phyloP scores from a whole-genome alignment of 2,888 invertebrate genomes.

The Dasysyrphus tricinctus region DNA sequence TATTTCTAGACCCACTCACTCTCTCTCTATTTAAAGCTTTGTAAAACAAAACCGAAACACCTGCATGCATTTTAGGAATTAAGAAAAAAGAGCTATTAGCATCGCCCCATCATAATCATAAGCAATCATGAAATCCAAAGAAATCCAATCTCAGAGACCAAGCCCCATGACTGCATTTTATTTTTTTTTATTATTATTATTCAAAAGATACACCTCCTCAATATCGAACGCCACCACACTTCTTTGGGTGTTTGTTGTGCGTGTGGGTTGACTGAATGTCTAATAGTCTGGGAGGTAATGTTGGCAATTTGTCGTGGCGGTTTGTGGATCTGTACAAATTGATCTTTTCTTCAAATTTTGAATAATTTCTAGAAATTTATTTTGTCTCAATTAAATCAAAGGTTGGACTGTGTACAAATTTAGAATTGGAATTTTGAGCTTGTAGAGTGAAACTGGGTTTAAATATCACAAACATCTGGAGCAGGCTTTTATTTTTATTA shows the following conservation, averaged over 20 bases:
- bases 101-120: slow-evolving; percentile 66
- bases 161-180: slow-evolving; percentile 50
- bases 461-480: too few relatives aligned
- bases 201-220: slow-evolving; percentile 67
- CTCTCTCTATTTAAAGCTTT: neutral
- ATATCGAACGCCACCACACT: slow-evolving; percentile 57
- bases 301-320: neutral
- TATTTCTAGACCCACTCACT: slow-evolving; percentile 34
- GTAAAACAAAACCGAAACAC: slow-evolving; percentile 47
- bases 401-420: too few relatives aligned
- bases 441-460: too few relatives aligned
- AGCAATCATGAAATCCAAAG: slow-evolving; percentile 47
- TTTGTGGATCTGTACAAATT: too few relatives aligned
- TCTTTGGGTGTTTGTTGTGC: slow-evolving; percentile 2
- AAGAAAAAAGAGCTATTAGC: slow-evolving; percentile 21
- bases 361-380: too few relatives aligned
- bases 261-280: slow-evolving; percentile 56
- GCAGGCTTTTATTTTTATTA: too few relatives aligned
- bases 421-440: too few relatives aligned
- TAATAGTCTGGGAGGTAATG: neutral
- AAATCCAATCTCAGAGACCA: slow-evolving; percentile 43
- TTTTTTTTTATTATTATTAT: slow-evolving; percentile 9
- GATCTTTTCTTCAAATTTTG: too few relatives aligned
- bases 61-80: slow-evolving; percentile 53
- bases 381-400: too few relatives aligned